Base-by-base conservation (phyloP, 2,888 invertebrate species). In the Orgyia antiqua region DNA sequence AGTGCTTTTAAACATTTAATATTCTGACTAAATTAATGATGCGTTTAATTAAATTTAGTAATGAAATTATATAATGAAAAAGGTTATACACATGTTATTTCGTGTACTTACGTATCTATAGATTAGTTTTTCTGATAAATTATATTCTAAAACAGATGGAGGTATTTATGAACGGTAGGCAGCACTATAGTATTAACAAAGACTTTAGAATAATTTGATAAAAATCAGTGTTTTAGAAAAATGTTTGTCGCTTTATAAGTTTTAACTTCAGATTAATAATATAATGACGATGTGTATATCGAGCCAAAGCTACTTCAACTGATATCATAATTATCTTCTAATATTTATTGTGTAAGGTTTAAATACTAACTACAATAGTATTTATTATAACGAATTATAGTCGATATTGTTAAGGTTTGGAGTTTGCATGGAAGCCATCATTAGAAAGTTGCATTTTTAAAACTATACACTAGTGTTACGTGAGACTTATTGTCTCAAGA, bases 301-400 rank as follows among this genome's bases (percentile, higher is more conserved):
- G 52, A 70, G 69, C 75, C 76, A 76, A 76, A 74, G 74, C 63
- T 67, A 62, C 45, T 61, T 58, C 55, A 64, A 58, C 54, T 52
- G 58, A 60, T 50, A 59, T 63, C 39, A 51, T 45, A 49, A 54
- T 46, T 51, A 51, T 39, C 42, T 52, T 44, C 47, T 45, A 51
- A 47, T 48, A 44, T 47, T 33, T 54, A 55, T 34, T 46, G 39
- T 37, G 27, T 63, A 63, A 65, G 52, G 47, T 55, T 56, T 57
- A 56, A 58, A 51, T 56, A 59, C 52, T 52, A 49, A 34, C 29
- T 42, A 58, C 50, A 54, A 58, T 61, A 60, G 43, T 45, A 24
- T 23, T 45, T 54, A n/a, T n/a, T n/a, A n/a, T 50, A 41, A 25
- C 31, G 39, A 48, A 28, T 39, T 43, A 58, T 65, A 66, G 49